A percentile compares a stretch with the other conserved stretches of the same genome.
Evolutionary conservation across 2,113 vertebrate genomes (phyloP).

Genomic region (Eudyptes chrysolophus): DNA sequence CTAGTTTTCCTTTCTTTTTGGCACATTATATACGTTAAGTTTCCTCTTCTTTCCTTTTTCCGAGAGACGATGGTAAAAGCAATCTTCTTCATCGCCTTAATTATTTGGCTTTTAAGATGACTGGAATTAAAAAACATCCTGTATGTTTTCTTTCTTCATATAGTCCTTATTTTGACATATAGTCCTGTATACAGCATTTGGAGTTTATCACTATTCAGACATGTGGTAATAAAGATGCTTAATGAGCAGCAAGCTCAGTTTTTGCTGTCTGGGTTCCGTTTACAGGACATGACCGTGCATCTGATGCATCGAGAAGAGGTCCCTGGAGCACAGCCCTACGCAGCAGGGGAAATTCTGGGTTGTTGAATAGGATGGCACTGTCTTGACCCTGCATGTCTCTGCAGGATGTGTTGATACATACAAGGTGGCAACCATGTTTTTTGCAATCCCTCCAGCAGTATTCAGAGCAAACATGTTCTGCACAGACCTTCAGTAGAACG

Average conservation of each 20-base stretch:
- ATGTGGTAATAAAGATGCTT: neutral
- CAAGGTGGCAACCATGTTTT: neutral
- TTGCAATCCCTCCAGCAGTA: neutral
- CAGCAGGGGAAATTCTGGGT: neutral
- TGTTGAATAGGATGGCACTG: rapidly evolving
- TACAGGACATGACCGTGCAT: neutral
- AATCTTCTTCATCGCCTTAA: neutral
- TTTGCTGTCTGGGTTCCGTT: neutral
- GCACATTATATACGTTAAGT: neutral
- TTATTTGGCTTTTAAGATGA: neutral
- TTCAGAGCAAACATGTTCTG: neutral
- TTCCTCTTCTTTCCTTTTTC: neutral
- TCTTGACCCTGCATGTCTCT: neutral
- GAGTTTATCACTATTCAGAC: neutral
- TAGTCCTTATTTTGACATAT: neutral
- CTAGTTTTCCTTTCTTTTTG: neutral
- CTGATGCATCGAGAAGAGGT: neutral
- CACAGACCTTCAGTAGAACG: neutral
- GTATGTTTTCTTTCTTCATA: neutral
- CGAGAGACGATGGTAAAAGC: neutral
- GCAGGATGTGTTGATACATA: neutral
- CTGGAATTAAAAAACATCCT: neutral
- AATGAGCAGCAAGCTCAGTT: neutral
- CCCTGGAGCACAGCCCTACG: neutral
- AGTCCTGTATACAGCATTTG: neutral